Base-by-base conservation (phyloP, 2,888 invertebrate genomes). In the Drosophila nr. perissopoda region DNA sequence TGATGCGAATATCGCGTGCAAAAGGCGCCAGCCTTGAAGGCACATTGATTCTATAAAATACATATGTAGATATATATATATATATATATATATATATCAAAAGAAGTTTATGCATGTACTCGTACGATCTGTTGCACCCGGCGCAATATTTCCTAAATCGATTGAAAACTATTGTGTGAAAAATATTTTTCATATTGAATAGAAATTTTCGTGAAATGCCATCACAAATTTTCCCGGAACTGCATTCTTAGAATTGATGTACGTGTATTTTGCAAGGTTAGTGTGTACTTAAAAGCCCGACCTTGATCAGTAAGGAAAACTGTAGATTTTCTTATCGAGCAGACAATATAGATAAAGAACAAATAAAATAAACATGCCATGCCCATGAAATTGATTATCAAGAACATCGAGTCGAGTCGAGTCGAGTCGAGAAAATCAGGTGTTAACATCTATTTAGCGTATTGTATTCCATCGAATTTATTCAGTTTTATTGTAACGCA, bases 1-100 rank as follows among this genome's bases (percentile, higher is more conserved):
- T 74, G 70, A 88, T 85, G 88, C 64, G 81, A 81, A 75, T 75
- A 74, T 85, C 70, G 79, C 84, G 84, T 85, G 84, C 86, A 81
- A 85, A 57, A 54, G 57, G 60, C 18, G n/a, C 51, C 53, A 77
- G 63, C 86, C 87, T 83, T 84, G 78, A 80, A 74, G 48, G 70
- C 73, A 74, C 25, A 73, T 80, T 84, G 75, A 64, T 69, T 46
- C 38, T 27, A 65, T 54, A 48, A 13, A 56, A 25, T 4, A 46
- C 2, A 25, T 46, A 7, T 42, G 13, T 13, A 42, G 1, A 13
- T 7, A 16, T 8, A 46, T 16, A 7, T 16, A 25, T 46, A 48
- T 2, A 27, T 27, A 49, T 6, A 16, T 25, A 40, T 40, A 40
- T 1, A n/a, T 4, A 40, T 4, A 10, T 42, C n/a, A 11, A 21